Evolutionary conservation across 2,888 invertebrate species (phyloP).

Genomic region (Hymenopus coronatus): DNA sequence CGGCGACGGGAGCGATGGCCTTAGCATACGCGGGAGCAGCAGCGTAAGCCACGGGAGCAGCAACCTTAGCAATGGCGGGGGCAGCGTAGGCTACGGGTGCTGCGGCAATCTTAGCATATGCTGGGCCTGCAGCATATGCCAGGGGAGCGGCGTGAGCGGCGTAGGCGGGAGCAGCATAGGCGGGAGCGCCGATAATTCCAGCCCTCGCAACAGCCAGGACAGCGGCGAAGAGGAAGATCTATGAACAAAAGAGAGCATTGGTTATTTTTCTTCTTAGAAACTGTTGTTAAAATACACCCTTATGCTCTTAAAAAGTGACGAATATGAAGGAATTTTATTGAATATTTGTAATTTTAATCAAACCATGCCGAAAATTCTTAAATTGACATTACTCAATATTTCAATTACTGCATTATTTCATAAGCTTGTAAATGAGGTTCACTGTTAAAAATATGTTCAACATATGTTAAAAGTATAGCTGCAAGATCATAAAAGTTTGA

Average conservation of each 20-base stretch:
- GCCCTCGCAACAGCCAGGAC: slow-evolving; percentile 32
- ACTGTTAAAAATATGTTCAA: too few relatives aligned
- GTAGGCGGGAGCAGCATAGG: slow-evolving; percentile 27
- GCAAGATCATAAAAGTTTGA: too few relatives aligned
- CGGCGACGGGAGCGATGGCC: slow-evolving; percentile 31
- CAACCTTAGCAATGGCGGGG: slow-evolving; percentile 30
- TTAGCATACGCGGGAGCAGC: slow-evolving; percentile 38
- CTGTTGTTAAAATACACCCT: too few relatives aligned
- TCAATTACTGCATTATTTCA: too few relatives aligned
- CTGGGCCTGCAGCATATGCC: slow-evolving; percentile 23
- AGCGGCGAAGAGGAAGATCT: slow-evolving; percentile 33
- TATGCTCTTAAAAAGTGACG: too few relatives aligned
- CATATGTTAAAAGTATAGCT: too few relatives aligned
- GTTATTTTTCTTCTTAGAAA: too few relatives aligned
- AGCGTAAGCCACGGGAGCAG: slow-evolving; percentile 25
- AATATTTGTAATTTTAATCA: too few relatives aligned
- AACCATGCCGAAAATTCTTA: too few relatives aligned
- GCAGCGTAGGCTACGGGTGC: slow-evolving; percentile 36
- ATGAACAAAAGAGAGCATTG: not conserved
- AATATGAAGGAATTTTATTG: too few relatives aligned
- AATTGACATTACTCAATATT: too few relatives aligned
- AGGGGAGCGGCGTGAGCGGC: slow-evolving; percentile 22
- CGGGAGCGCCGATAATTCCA: slow-evolving; percentile 30
- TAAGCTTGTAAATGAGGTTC: too few relatives aligned
- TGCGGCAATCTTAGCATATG: slow-evolving; percentile 26